Percentiles rank a stretch among this genome's conserved stretches.
These are phyloP conservation scores for Leptinotarsa peninsularis DNA, from an alignment of 2,888 invertebrate species.

Conservation along the genomic window DNA sequence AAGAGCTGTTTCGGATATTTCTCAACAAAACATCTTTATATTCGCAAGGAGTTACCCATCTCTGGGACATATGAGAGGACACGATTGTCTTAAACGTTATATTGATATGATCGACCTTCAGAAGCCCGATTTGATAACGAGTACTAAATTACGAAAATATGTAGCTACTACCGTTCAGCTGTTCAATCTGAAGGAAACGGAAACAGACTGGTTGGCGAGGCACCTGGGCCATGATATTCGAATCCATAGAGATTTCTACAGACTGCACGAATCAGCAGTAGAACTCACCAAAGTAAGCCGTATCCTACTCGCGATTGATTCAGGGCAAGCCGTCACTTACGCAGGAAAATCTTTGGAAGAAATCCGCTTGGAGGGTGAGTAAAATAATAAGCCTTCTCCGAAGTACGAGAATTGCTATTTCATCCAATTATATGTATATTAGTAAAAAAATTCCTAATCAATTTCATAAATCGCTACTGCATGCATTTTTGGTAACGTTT, in stretches of 20 bases:
- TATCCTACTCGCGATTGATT: slow-evolving; percentile 48
- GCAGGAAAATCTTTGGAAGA: slow-evolving; percentile 29
- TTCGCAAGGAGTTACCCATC: slow-evolving; percentile 37
- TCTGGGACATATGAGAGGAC: slow-evolving; percentile 30
- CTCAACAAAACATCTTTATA: slow-evolving; percentile 36
- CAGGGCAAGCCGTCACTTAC: slow-evolving; percentile 44
- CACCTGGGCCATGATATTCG: slow-evolving; percentile 47
- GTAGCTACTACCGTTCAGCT: slow-evolving; percentile 49
- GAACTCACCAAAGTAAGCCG: slow-evolving; percentile 53
- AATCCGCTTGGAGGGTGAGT: neutral
- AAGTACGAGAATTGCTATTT: no score
- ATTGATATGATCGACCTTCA: no score
- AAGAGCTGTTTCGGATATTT: slow-evolving; percentile 1
- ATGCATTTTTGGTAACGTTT: no score
- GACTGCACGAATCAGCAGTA: slow-evolving; percentile 47
- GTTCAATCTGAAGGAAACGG: slow-evolving; percentile 44
- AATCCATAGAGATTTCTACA: slow-evolving; percentile 47
- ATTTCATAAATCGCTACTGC: no score
- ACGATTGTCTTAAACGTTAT: slow-evolving; percentile 35
- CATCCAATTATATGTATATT: no score
- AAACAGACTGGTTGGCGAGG: slow-evolving; percentile 45
- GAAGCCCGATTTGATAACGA: slow-evolving; percentile 21
- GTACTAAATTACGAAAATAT: slow-evolving; percentile 43
- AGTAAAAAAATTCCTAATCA: no score
- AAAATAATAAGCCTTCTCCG: no score